Evolutionary conservation across 2,113 vertebrate genomes (phyloP).

Genomic region (Platichthys flesus): DNA sequence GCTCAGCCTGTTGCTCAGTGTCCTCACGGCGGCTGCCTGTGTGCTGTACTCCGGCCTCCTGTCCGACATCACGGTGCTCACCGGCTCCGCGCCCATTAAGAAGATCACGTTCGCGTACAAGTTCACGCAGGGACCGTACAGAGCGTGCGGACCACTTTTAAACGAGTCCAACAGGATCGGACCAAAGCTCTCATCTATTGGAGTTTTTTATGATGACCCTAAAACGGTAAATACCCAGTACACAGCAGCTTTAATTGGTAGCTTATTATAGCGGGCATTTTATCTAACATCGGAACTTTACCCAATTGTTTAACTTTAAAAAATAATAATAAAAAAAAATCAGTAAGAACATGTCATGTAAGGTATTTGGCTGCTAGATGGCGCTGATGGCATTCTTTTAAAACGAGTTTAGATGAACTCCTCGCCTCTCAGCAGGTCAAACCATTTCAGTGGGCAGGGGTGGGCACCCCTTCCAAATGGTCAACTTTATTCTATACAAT

Average conservation of each 20-base stretch:
- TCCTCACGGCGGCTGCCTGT: constrained; percentile 83
- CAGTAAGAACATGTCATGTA: too few species aligned
- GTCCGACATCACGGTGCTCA: constrained; percentile 83
- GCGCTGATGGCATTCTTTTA: constrained; percentile 35
- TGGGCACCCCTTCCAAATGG: too few species aligned
- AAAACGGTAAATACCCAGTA: constrained; percentile 80
- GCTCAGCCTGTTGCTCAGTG: constrained; percentile 71
- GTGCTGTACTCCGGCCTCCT: constrained; percentile 88
- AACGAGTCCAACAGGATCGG: constrained; percentile 87
- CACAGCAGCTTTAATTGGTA: neutral
- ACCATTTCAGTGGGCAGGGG: too few species aligned
- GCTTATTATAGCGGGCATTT: neutral
- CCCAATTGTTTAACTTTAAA: neutral
- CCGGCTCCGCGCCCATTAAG: constrained; percentile 87
- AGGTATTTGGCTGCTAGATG: constrained; percentile 56
- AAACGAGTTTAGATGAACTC: neutral
- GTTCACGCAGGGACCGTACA: constrained; percentile 87
- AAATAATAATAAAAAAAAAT: too few species aligned
- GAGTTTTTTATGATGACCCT: constrained; percentile 91
- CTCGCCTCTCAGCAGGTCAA: neutral
- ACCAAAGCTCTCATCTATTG: constrained; percentile 85
- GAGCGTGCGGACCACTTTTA: constrained; percentile 84
- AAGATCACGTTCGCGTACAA: constrained; percentile 91
- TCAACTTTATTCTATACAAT: too few species aligned
- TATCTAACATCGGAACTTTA: neutral